phyloP scores from a whole-genome alignment of 2,888 invertebrate species.

The Tanaodytes sp. region DNA sequence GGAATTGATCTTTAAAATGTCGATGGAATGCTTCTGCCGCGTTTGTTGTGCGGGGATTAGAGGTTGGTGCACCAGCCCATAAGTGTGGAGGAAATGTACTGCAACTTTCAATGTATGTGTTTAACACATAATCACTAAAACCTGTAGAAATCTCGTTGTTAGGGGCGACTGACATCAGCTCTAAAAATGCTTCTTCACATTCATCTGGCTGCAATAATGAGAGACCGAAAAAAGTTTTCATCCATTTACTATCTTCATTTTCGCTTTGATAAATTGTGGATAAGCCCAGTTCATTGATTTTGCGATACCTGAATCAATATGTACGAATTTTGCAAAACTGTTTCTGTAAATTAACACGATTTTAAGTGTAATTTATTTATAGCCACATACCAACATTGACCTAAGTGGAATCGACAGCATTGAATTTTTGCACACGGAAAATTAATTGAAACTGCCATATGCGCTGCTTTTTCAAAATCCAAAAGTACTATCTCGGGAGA shows the following conservation, averaged over 20 bases:
- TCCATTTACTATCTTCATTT: not conserved
- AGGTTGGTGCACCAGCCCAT: not conserved
- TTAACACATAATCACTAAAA: slow-evolving; percentile 8
- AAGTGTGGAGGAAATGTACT: not conserved
- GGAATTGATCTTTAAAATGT: slow-evolving; percentile 1
- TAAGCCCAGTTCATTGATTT: slow-evolving; percentile 1
- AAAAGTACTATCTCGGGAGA: not conserved
- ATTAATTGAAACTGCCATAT: not conserved
- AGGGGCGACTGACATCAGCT: not conserved
- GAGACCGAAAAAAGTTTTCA: not conserved
- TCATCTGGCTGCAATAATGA: not conserved
- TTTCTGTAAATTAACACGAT: not conserved
- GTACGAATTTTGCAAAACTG: not conserved
- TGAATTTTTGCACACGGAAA: not conserved
- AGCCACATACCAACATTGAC: slow-evolving; percentile 6
- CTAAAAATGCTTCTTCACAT: not conserved
- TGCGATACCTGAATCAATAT: not conserved
- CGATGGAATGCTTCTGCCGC: slow-evolving; percentile 9
- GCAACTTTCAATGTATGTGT: not conserved
- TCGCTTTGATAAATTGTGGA: not conserved
- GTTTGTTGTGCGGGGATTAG: slow-evolving; percentile 7
- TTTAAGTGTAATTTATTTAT: not conserved
- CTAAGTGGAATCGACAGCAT: slow-evolving; percentile 6
- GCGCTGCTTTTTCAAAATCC: not conserved
- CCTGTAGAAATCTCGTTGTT: not conserved